A percentile compares a stretch with the other conserved stretches of the same genome.
phyloP scores from a whole-genome alignment of 2,113 vertebrate genomes.

The Chauna torquata region DNA sequence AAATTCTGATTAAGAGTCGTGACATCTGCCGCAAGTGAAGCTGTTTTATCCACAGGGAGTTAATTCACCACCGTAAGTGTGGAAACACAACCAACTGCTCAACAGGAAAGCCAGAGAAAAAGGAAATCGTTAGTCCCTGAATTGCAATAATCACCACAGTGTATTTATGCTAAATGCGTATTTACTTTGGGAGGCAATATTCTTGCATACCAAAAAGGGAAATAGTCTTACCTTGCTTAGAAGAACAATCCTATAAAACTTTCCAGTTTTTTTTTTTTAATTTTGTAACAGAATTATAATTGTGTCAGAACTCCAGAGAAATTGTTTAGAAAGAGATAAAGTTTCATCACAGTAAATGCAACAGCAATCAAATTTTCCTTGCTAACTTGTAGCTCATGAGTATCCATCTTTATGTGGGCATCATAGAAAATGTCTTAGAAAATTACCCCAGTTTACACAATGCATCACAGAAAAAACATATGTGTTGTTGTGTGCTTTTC shows the following conservation, averaged over 20 bases:
- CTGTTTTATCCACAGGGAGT: conserved; percentile 55
- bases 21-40: conserved; percentile 51
- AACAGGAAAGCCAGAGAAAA: conserved; percentile 33
- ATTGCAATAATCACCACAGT: conserved; percentile 16
- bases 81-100: conserved; percentile 47
- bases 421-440: background rate
- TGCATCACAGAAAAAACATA: background rate
- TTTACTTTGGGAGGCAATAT: conserved; percentile 15
- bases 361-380: background rate
- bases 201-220: background rate
- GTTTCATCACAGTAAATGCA: background rate
- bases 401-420: background rate
- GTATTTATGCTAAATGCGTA: background rate
- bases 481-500: background rate
- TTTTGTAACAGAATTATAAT: background rate
- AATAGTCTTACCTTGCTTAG: background rate
- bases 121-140: conserved; percentile 21
- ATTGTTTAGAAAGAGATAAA: background rate
- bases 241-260: background rate
- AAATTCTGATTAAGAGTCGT: conserved; percentile 65
- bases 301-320: background rate
- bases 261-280: background rate
- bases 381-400: background rate
- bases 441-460: background rate
- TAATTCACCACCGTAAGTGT: conserved; percentile 51